A percentile compares a stretch with the other conserved stretches of the same genome.
These are phyloP conservation scores for Prunella fulvescens DNA, from an alignment of 2,113 vertebrate species.

Conservation along the genomic window DNA sequence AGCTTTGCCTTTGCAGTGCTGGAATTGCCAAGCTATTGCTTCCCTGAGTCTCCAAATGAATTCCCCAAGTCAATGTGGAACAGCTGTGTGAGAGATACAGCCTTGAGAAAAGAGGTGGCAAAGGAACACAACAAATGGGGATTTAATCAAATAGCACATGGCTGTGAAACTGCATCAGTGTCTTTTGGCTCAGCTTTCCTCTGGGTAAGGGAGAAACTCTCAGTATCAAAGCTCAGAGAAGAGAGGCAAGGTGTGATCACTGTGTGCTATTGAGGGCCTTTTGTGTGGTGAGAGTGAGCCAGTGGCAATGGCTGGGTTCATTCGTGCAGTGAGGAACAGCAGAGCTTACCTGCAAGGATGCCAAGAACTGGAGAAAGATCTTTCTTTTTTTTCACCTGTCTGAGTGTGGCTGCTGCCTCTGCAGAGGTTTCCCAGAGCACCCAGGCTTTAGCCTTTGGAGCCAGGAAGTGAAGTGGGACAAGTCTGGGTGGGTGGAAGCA, in stretches of 20 bases:
- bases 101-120: constrained; percentile 47
- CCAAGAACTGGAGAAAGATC: neutral
- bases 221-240: neutral
- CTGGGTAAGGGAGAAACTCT: neutral
- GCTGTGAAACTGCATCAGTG: neutral
- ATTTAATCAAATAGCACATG: constrained; percentile 10
- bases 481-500: neutral
- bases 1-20: constrained; percentile 28
- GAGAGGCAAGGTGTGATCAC: neutral
- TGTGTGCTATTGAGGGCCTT: neutral
- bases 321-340: neutral
- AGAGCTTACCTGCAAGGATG: neutral
- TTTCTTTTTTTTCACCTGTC: neutral
- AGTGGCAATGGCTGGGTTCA: neutral
- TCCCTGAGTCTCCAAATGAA: constrained; percentile 43
- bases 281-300: neutral
- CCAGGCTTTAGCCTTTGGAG: neutral
- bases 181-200: neutral
- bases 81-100: constrained; percentile 56
- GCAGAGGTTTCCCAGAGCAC: neutral
- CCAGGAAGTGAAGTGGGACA: neutral
- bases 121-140: constrained; percentile 8
- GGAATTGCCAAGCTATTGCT: constrained; percentile 50
- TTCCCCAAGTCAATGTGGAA: constrained; percentile 44
- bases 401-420: neutral